A percentile compares a stretch with the other conserved stretches of the same genome.
phyloP scores from a whole-genome alignment of 2,113 vertebrate species.

The Pycnonotus jocosus region DNA sequence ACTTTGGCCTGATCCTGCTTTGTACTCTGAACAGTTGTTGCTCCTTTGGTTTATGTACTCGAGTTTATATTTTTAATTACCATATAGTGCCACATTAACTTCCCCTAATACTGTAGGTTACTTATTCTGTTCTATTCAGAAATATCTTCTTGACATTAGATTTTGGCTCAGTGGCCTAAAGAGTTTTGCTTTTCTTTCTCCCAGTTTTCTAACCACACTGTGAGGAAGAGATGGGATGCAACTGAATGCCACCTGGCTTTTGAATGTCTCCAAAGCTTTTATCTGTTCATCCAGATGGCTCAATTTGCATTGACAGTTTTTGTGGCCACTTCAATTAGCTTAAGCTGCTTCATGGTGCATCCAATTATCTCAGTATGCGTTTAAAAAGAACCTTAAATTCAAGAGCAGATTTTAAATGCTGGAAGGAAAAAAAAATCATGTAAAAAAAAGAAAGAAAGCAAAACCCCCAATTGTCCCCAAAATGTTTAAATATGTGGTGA shows the following conservation, averaged over 20 bases:
- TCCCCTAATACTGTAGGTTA: not conserved
- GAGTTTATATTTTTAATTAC: not conserved
- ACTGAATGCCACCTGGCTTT: constrained; percentile 51
- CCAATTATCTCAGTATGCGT: constrained; percentile 30
- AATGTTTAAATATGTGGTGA: not conserved
- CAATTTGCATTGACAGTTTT: constrained; percentile 53
- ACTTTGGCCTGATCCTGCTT: not conserved
- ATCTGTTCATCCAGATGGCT: constrained; percentile 65
- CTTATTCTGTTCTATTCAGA: not conserved
- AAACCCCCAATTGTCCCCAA: fast-evolving
- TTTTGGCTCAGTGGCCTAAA: not conserved
- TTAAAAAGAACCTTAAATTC: not conserved
- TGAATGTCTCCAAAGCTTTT: constrained; percentile 47
- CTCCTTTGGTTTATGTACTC: not conserved
- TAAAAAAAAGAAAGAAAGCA: not conserved
- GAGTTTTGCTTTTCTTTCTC: constrained; percentile 20
- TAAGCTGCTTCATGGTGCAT: constrained; percentile 35
- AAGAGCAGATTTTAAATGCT: not conserved
- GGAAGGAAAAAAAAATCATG: not conserved
- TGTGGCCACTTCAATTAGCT: constrained; percentile 58
- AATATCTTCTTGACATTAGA: not conserved
- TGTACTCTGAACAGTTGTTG: not conserved
- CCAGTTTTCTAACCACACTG: not conserved
- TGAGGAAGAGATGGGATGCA: not conserved
- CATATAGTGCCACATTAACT: not conserved